These are phyloP conservation scores for Hydropsyche tenuis DNA, from an alignment of 1,140 invertebrate genomes.

Conservation along the genomic window DNA sequence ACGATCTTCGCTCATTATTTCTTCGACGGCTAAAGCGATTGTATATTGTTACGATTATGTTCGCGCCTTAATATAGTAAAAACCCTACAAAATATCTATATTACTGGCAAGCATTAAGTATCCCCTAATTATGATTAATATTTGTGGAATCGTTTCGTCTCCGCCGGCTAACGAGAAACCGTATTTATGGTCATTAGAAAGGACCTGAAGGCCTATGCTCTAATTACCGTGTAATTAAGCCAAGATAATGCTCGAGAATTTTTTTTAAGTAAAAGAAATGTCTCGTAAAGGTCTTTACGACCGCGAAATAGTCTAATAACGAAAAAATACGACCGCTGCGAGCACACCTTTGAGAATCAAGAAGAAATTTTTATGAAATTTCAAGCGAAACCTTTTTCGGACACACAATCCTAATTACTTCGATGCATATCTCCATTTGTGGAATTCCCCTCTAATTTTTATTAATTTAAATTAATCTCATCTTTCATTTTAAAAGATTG, in stretches of 20 bases:
- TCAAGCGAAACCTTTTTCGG: background rate
- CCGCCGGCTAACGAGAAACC: constrained; percentile 11
- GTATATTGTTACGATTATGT: no score
- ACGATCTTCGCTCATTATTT: no score
- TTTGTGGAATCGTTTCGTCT: constrained; percentile 19
- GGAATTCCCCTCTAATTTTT: no score
- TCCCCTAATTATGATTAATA: constrained; percentile 21
- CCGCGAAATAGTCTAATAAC: constrained; percentile 19
- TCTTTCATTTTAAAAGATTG: background rate
- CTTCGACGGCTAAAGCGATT: no score
- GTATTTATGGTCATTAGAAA: constrained; percentile 23
- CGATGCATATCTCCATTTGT: no score
- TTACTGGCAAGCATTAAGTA: no score
- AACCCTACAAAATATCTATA: no score
- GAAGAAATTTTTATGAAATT: background rate
- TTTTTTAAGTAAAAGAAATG: constrained; percentile 21
- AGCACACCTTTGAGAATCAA: constrained; percentile 12
- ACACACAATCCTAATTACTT: no score
- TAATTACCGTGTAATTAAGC: constrained; percentile 26
- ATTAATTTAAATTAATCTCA: no score
- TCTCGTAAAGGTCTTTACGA: constrained; percentile 21
- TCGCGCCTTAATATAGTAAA: no score
- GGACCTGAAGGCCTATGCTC: constrained; percentile 15
- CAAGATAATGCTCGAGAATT: constrained; percentile 11
- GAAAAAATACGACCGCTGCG: constrained; percentile 14